phyloP scores from a whole-genome alignment of 1,140 invertebrate genomes.

The Pomacea maculata region DNA sequence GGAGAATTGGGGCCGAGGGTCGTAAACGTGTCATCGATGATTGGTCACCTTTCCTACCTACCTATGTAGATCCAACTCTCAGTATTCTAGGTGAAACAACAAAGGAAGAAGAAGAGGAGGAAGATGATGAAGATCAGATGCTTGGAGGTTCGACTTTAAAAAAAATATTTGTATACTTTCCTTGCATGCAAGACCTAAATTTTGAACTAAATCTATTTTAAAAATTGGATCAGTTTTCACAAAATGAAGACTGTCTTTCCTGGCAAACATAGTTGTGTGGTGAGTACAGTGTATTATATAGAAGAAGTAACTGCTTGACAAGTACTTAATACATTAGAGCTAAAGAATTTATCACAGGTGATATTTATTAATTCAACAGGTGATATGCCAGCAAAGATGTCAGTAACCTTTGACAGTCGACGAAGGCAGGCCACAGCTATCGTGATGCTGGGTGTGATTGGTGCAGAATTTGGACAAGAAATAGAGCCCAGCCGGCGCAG shows the following conservation, averaged over 20 bases:
- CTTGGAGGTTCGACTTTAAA: constrained; percentile 40
- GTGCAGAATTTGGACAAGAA: constrained; percentile 95
- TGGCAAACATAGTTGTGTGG: too few species aligned
- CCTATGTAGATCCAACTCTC: constrained; percentile 78
- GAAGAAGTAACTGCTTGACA: too few species aligned
- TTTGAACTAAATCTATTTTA: not conserved
- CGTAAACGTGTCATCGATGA: constrained; percentile 90
- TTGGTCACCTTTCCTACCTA: constrained; percentile 94
- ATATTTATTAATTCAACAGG: constrained; percentile 31
- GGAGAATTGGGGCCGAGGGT: constrained; percentile 89
- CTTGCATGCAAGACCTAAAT: too few species aligned
- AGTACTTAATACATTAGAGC: too few species aligned
- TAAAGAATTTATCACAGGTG: not conserved
- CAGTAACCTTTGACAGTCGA: constrained; percentile 74
- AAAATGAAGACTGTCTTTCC: too few species aligned
- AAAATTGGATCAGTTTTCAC: not conserved
- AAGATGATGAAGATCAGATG: constrained; percentile 76
- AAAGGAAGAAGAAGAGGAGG: constrained; percentile 69
- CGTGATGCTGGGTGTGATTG: constrained; percentile 95
- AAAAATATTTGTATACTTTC: not conserved
- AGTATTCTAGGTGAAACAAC: constrained; percentile 53
- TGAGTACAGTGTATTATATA: too few species aligned
- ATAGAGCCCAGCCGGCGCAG: constrained; percentile 59
- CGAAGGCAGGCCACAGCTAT: constrained; percentile 97
- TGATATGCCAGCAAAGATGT: constrained; percentile 51